phyloP scores from a whole-genome alignment of 2,888 invertebrate genomes.

The Agrotis exclamationis region DNA sequence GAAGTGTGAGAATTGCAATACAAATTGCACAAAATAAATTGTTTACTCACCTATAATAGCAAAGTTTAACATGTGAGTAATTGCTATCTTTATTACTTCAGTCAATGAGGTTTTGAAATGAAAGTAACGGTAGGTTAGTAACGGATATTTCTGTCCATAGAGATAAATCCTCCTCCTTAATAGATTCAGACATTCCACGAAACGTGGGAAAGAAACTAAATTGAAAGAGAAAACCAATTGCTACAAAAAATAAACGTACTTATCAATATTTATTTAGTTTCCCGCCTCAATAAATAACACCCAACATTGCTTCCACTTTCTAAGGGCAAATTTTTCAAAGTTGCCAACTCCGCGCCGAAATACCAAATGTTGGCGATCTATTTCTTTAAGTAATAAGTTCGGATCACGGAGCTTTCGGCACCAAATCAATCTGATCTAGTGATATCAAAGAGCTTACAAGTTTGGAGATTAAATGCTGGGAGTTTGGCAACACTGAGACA shows the following conservation, averaged over 20 bases:
- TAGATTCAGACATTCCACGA: background rate
- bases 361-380: slow-evolving; percentile 39
- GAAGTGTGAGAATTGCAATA: slow-evolving; percentile 3
- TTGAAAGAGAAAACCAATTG: slow-evolving; percentile 23
- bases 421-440: slow-evolving; percentile 49
- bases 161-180: too few species aligned
- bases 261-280: slow-evolving; percentile 26
- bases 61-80: slow-evolving; percentile 25
- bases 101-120: background rate
- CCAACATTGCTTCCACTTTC: slow-evolving; percentile 30
- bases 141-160: too few species aligned
- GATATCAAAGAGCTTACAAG: slow-evolving; percentile 41
- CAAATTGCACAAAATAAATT: slow-evolving; percentile 5
- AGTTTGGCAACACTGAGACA: slow-evolving; percentile 51
- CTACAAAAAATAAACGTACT: slow-evolving; percentile 3
- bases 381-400: slow-evolving; percentile 52
- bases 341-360: slow-evolving; percentile 18
- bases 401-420: slow-evolving; percentile 42
- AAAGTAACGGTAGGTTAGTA: background rate
- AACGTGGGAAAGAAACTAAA: background rate
- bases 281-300: slow-evolving; percentile 34
- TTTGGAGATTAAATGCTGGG: slow-evolving; percentile 34
- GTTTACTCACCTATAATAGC: background rate
- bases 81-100: slow-evolving; percentile 10
- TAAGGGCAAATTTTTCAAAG: slow-evolving; percentile 26